A percentile compares a stretch with the other conserved stretches of the same genome.
phyloP scores from a whole-genome alignment of 2,888 invertebrate species.

The Dryococelus australis region DNA sequence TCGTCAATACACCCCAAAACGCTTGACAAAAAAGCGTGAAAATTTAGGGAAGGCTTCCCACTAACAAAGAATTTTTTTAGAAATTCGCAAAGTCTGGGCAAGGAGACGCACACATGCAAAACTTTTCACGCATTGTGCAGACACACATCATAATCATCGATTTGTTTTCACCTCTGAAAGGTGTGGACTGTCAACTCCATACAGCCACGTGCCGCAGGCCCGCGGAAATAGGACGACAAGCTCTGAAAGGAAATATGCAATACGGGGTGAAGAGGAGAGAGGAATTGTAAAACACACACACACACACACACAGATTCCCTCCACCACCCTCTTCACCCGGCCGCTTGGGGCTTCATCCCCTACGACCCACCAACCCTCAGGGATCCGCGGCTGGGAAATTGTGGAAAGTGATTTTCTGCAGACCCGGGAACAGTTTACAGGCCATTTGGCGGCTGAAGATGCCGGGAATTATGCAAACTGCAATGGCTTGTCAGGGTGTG shows the following conservation, averaged over 20 bases:
- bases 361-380: neutral
- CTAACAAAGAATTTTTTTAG: too few species aligned
- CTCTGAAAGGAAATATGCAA: neutral
- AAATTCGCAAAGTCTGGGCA: too few species aligned
- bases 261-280: neutral
- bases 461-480: slow-evolving; percentile 16
- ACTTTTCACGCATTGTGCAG: too few species aligned
- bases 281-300: slow-evolving; percentile 16
- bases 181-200: too few species aligned
- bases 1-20: too few species aligned
- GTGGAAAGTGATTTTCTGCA: slow-evolving; percentile 16
- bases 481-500: neutral
- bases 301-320: neutral
- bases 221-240: neutral
- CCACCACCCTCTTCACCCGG: neutral
- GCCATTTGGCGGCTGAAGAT: slow-evolving; percentile 5
- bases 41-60: too few species aligned
- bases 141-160: too few species aligned
- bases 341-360: neutral
- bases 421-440: neutral
- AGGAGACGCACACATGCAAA: too few species aligned
- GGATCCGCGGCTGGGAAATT: neutral
- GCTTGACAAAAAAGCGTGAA: too few species aligned
- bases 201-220: neutral
- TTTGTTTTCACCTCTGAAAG: too few species aligned